phyloP scores from a whole-genome alignment of 1,140 invertebrate species.

The Lepidostoma basale region DNA sequence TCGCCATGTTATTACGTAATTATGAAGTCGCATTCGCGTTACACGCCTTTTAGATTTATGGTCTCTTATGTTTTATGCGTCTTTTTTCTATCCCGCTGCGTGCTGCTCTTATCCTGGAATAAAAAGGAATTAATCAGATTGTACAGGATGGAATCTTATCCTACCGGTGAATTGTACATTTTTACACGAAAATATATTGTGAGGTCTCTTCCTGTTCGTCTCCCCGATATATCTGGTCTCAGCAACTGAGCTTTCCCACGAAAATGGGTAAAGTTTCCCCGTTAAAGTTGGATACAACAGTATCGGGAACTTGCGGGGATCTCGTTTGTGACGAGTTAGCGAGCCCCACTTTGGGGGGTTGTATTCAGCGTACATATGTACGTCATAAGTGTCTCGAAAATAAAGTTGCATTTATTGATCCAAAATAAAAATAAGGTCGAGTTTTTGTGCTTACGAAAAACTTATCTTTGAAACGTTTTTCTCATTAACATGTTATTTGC shows the following conservation, averaged over 20 bases:
- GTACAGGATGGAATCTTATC: background rate
- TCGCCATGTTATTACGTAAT: too few relatives aligned
- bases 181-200: background rate
- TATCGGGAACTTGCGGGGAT: background rate
- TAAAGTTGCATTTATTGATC: too few relatives aligned
- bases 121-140: background rate
- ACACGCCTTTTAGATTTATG: too few relatives aligned
- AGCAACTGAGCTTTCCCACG: conserved; percentile 28
- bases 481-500: too few relatives aligned
- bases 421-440: too few relatives aligned
- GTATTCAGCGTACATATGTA: background rate
- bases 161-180: background rate
- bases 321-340: background rate
- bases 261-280: conserved; percentile 25
- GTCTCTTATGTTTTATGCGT: too few relatives aligned
- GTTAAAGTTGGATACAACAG: background rate
- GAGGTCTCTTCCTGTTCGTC: background rate
- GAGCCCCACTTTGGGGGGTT: background rate
- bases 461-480: too few relatives aligned
- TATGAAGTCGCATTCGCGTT: too few relatives aligned
- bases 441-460: too few relatives aligned
- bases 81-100: too few relatives aligned
- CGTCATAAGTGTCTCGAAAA: too few relatives aligned
- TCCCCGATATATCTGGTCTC: conserved; percentile 9
- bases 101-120: too few relatives aligned